Evolutionary conservation across 1,140 invertebrate genomes (phyloP), one percentile per base, ranked within the genome.

Genomic region (Drosophila sechellia): DNA sequence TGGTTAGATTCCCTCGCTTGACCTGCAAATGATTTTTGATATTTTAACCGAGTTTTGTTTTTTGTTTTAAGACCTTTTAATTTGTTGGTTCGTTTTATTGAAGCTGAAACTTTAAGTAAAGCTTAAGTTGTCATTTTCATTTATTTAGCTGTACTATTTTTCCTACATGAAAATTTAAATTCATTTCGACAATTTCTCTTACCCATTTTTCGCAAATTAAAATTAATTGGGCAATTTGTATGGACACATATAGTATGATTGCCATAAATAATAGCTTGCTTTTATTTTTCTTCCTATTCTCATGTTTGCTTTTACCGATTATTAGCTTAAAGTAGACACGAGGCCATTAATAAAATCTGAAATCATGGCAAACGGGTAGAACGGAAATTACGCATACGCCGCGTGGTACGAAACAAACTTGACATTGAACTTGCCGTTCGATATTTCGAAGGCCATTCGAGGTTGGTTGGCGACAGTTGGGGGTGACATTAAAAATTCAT

Each of bases 401-500:
- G 57, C 60, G 10, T 81, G 50, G 58, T 43, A 46, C 76, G 42
- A 10, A 0, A 27, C 17, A 40, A 69, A 60, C 37, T 71, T 86
- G 83, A 89, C 83, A 86, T 86, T 86, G 83, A 86, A 86, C 83
- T 86, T 85, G 81, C 13, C 3, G 37, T 55, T 79, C 79, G 75
- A 86, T 79, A 78, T 52, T 12, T 17, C 40, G 69, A 81, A 85
- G 81, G 81, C 78, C 78, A 63, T 25, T 50, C 22, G 58, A 49
- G 60, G 34, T 10, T 8, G 22, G 27, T 45, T 4, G 15, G 43
- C 15, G 1, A 27, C 13, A 45, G 17, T 48, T 25, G 27, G 37
- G 39, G 45, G 42, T 17, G 46, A 57, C 76, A 86, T 86, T 87
- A 79, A 77, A 86, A 87, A 86, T 86, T 86, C 79, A 83, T 86